Conservation (phyloP, 2,113 vertebrate species). For the Balaeniceps rex region DNA sequence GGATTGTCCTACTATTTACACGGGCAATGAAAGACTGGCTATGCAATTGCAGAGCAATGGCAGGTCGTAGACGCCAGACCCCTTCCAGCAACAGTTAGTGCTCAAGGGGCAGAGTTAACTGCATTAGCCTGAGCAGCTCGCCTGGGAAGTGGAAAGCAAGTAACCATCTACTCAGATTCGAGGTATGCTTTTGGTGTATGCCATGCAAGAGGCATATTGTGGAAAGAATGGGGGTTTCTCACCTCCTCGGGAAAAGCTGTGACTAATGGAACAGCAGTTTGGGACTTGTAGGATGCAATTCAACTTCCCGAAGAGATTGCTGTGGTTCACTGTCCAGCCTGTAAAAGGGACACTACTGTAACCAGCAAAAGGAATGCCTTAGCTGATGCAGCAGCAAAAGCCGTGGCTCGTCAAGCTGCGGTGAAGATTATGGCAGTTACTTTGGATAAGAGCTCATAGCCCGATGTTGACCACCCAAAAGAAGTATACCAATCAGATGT, state of each 20-base stretch:
- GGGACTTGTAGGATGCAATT: background rate
- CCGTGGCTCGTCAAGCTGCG: rapidly evolving
- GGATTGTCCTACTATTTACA: background rate
- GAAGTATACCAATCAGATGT: background rate
- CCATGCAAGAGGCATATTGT: background rate
- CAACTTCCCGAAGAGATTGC: rapidly evolving
- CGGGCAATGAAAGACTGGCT: background rate
- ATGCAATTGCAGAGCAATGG: background rate
- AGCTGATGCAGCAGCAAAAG: background rate
- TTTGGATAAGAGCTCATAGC: background rate
- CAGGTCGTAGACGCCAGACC: background rate
- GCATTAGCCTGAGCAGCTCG: rapidly evolving
- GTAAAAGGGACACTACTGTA: background rate
- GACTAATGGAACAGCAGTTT: background rate
- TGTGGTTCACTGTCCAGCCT: background rate
- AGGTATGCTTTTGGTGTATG: background rate
- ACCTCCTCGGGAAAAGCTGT: background rate
- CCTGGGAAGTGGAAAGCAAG: background rate
- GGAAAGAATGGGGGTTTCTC: rapidly evolving
- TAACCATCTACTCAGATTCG: background rate
- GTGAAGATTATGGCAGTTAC: background rate
- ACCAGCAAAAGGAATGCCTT: background rate
- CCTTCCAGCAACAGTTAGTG: background rate
- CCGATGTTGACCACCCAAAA: no score
- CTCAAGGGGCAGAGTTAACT: background rate